Evolutionary conservation across 2,888 invertebrate genomes (phyloP).

Genomic region (Parapristionchus giblindavisi): DNA sequence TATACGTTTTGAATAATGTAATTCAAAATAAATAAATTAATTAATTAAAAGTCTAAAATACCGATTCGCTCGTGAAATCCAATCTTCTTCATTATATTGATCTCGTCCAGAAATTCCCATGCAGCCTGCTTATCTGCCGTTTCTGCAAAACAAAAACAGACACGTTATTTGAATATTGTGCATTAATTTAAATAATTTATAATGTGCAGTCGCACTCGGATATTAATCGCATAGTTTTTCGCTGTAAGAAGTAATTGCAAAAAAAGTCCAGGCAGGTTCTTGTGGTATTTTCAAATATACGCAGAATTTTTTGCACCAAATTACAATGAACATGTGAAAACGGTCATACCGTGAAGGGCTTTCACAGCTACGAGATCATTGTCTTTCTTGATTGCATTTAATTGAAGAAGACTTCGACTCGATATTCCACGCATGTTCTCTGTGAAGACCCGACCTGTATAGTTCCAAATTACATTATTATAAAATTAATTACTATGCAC

Average conservation of each 20-base stretch:
- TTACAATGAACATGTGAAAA: background rate
- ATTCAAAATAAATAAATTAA: too few species aligned
- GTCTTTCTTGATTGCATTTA: slow-evolving; percentile 14
- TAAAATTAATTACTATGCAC: too few species aligned
- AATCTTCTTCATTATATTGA: slow-evolving; percentile 26
- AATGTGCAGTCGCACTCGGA: too few species aligned
- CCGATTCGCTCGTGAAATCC: slow-evolving; percentile 26
- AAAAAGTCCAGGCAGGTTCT: too few species aligned
- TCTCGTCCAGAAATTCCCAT: slow-evolving; percentile 11
- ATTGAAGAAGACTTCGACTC: background rate
- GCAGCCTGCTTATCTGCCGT: slow-evolving; percentile 8
- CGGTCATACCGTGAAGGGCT: background rate
- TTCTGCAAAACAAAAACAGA: background rate
- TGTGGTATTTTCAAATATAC: background rate
- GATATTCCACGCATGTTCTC: slow-evolving; percentile 12
- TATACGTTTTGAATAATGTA: too few species aligned
- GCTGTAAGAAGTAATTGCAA: too few species aligned
- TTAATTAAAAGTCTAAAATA: background rate
- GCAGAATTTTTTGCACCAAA: background rate
- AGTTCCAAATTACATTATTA: too few species aligned
- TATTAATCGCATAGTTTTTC: too few species aligned
- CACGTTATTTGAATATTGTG: too few species aligned
- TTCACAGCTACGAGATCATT: slow-evolving; percentile 16
- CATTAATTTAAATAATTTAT: too few species aligned
- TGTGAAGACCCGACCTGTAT: slow-evolving; percentile 3